Percentiles rank a stretch among this genome's conserved stretches.
Evolutionary conservation across 2,797 vertebrate species (phyloP).

Genomic region (Pitangus sulphuratus): DNA sequence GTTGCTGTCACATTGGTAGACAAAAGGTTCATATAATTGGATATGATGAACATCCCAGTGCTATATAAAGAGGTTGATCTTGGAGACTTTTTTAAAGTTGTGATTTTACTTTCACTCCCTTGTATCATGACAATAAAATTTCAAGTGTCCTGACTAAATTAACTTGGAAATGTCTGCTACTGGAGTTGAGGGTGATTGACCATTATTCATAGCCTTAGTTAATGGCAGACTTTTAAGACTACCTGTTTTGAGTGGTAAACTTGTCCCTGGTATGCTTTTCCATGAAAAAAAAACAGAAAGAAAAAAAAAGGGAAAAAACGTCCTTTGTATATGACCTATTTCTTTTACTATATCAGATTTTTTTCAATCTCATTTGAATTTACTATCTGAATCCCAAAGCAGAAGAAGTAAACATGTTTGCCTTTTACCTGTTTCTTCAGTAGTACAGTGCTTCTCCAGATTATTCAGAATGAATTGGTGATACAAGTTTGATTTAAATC

Average conservation of each 20-base stretch:
- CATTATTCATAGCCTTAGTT: background rate
- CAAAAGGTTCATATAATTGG: background rate
- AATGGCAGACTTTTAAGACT: background rate
- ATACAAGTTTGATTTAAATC: conserved; percentile 39
- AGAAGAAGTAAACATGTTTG: background rate
- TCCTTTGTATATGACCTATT: background rate
- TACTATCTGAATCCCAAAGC: background rate
- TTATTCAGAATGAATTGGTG: background rate
- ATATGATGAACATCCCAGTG: background rate
- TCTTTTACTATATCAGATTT: background rate
- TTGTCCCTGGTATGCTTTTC: background rate
- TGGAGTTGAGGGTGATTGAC: background rate
- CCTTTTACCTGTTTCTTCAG: background rate
- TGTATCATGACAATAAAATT: background rate
- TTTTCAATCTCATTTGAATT: background rate
- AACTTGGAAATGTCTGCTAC: background rate
- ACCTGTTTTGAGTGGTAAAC: background rate
- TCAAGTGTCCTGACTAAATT: background rate
- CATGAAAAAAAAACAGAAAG: background rate
- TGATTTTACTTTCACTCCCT: background rate
- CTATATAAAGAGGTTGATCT: background rate
- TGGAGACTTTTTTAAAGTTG: background rate
- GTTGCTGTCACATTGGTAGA: background rate
- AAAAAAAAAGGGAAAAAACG: fast-evolving
- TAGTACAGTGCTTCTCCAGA: background rate